phyloP scores from a whole-genome alignment of 2,888 invertebrate genomes.

The Lumbricus terrestris region DNA sequence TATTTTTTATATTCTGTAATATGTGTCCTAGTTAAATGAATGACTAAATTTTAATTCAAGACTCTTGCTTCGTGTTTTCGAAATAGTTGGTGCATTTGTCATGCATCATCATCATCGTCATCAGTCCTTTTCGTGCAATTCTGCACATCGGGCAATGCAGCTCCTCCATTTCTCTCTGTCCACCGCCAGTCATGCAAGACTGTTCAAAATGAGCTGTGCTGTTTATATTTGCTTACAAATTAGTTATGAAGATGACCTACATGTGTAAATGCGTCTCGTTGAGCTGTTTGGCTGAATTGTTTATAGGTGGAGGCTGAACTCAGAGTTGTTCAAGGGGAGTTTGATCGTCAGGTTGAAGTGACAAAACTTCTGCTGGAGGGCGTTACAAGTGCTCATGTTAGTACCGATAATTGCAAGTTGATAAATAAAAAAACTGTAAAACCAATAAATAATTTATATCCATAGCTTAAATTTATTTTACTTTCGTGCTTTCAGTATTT shows the following conservation, averaged over 20 bases:
- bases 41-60: background rate
- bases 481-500: background rate
- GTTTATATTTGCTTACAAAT: background rate
- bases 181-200: background rate
- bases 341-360: slow-evolving; percentile 86
- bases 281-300: background rate
- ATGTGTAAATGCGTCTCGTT: background rate
- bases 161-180: too few relatives aligned
- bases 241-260: background rate
- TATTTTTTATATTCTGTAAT: background rate
- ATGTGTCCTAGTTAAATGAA: background rate
- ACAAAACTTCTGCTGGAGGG: slow-evolving; percentile 83
- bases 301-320: slow-evolving; percentile 72
- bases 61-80: background rate
- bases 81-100: background rate
- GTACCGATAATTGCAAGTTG: slow-evolving; percentile 34
- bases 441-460: too few relatives aligned
- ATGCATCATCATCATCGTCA: too few relatives aligned
- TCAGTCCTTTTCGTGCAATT: too few relatives aligned
- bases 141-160: too few relatives aligned
- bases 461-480: too few relatives aligned
- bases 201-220: background rate
- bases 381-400: slow-evolving; percentile 76
- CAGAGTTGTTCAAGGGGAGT: slow-evolving; percentile 83
- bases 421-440: too few relatives aligned